Evolutionary conservation across 2,888 invertebrate genomes (phyloP).

Genomic region (Apamea crenata): DNA sequence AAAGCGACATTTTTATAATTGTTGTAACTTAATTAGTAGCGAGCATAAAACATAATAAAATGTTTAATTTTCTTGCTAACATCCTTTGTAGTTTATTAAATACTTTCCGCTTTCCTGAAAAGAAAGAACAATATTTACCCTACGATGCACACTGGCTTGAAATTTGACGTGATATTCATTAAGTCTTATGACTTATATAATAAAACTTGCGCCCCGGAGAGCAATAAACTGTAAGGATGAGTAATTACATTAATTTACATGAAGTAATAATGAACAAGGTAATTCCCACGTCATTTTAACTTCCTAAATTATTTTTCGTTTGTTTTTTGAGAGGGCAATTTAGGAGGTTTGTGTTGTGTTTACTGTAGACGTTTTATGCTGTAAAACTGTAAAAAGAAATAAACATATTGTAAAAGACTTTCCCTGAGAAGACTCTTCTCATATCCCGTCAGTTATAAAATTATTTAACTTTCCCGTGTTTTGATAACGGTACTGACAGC

Average conservation of each 20-base stretch:
- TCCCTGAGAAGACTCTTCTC: no score
- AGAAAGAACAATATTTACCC: slow-evolving; percentile 14
- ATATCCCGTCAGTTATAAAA: neutral
- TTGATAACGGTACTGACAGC: neutral
- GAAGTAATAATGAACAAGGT: slow-evolving; percentile 40
- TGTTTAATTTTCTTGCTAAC: neutral
- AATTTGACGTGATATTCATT: slow-evolving; percentile 18
- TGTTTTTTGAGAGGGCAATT: slow-evolving; percentile 14
- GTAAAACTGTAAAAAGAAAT: neutral
- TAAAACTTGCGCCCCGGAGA: slow-evolving; percentile 37
- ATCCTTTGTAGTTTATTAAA: neutral
- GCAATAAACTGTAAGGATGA: slow-evolving; percentile 28
- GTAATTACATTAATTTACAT: slow-evolving; percentile 60
- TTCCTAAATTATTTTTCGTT: slow-evolving; percentile 7
- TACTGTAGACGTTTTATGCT: neutral
- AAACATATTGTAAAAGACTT: neutral
- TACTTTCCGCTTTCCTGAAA: neutral
- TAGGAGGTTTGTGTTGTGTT: neutral
- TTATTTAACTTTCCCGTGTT: neutral
- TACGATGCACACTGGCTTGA: neutral
- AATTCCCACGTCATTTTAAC: slow-evolving; percentile 43
- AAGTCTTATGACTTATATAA: slow-evolving; percentile 39
- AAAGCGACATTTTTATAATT: neutral
- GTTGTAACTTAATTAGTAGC: neutral
- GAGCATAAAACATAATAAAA: neutral